These are phyloP conservation scores for Clarias macrocephalus DNA, from an alignment of 2,113 vertebrate species.

Conservation along the genomic window DNA sequence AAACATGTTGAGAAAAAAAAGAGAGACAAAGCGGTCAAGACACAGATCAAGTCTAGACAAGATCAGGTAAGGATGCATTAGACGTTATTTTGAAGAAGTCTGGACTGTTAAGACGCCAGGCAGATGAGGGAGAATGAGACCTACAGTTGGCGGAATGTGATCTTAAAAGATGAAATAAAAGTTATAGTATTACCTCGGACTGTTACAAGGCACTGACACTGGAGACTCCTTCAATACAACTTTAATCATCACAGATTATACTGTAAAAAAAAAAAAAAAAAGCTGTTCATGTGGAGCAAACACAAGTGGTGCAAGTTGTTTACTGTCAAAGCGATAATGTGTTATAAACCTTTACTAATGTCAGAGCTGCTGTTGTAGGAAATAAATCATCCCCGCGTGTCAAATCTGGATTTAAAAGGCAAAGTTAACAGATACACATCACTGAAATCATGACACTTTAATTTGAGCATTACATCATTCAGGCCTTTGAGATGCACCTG, in stretches of 20 bases:
- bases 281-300: not conserved
- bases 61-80: too few relatives aligned
- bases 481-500: not conserved
- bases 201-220: not conserved
- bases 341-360: not conserved
- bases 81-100: too few relatives aligned
- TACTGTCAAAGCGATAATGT: not conserved
- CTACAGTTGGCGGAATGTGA: too few relatives aligned
- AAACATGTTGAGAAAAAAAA: too few relatives aligned
- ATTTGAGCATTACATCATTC: not conserved
- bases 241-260: not conserved
- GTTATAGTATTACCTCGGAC: not conserved
- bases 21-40: too few relatives aligned
- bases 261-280: too few relatives aligned
- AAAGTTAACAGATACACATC: not conserved
- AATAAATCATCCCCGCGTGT: not conserved
- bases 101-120: too few relatives aligned
- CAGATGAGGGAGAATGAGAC: too few relatives aligned
- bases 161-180: too few relatives aligned
- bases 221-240: not conserved
- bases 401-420: not conserved
- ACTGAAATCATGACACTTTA: not conserved
- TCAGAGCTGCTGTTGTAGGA: not conserved
- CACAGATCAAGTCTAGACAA: too few relatives aligned
- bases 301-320: not conserved